These are phyloP conservation scores for Beroe ovata DNA, from an alignment of 37 sponge, comb jelly and placozoan genomes.

Conservation along the genomic window DNA sequence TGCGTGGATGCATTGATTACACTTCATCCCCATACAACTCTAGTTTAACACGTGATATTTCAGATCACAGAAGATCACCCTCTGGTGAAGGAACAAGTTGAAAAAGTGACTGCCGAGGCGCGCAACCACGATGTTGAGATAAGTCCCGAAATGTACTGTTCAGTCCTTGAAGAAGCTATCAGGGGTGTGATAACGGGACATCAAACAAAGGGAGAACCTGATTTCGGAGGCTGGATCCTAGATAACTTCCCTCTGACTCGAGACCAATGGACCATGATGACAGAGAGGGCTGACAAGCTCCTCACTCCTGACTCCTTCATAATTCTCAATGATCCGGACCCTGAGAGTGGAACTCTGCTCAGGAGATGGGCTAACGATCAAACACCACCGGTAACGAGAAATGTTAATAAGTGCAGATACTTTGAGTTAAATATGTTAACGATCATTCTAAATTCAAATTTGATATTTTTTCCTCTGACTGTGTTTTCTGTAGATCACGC, in stretches of 20 bases:
- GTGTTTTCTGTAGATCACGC: not conserved
- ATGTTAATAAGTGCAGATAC: no score
- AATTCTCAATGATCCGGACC: slow-evolving; percentile 72
- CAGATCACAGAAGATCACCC: slow-evolving; percentile 64
- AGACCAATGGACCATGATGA: slow-evolving; percentile 90
- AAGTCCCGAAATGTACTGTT: slow-evolving; percentile 46
- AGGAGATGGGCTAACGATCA: slow-evolving; percentile 28
- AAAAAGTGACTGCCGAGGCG: slow-evolving; percentile 31
- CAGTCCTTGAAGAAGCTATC: slow-evolving; percentile 54
- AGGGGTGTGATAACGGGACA: slow-evolving; percentile 42
- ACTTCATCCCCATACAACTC: no score
- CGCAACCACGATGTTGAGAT: slow-evolving; percentile 65
- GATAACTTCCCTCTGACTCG: slow-evolving; percentile 89
- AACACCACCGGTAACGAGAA: slow-evolving; percentile 41
- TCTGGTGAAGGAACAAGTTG: slow-evolving; percentile 52
- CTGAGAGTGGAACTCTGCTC: slow-evolving; percentile 37
- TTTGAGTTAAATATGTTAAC: no score
- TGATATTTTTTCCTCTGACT: no score
- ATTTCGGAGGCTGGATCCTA: slow-evolving; percentile 94
- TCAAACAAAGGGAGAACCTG: slow-evolving; percentile 60
- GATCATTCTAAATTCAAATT: no score
- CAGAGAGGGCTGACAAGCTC: slow-evolving; percentile 72
- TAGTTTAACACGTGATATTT: no score
- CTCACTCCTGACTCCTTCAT: slow-evolving; percentile 88
- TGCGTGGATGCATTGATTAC: no score